Conservation (phyloP, 2,113 vertebrate genomes). For the Rhagologus leucostigma region DNA sequence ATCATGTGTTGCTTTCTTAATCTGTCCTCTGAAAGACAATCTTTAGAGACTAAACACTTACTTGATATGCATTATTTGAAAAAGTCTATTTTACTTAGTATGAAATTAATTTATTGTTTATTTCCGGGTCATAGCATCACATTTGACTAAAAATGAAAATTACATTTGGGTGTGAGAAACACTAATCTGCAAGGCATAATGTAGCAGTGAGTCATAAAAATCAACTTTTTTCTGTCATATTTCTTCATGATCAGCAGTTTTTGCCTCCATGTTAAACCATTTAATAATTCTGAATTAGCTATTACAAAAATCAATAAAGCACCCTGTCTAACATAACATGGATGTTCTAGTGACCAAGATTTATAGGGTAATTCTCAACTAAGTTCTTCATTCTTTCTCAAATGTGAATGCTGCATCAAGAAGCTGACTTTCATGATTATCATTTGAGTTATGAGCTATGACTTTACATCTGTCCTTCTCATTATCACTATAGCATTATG, state of each 20-base stretch:
- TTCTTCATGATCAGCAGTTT: not conserved
- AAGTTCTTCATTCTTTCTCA: not conserved
- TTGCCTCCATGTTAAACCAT: not conserved
- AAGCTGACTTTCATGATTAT: not conserved
- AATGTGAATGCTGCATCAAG: not conserved
- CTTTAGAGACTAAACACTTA: not conserved
- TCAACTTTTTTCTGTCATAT: not conserved
- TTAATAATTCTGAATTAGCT: not conserved
- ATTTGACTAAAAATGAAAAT: not conserved
- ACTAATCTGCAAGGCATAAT: not conserved
- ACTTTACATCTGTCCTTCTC: conserved; percentile 27
- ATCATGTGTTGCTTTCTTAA: not conserved
- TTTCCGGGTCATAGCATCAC: not conserved
- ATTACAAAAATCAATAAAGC: not conserved
- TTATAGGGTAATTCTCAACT: not conserved
- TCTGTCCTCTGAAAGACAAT: not conserved
- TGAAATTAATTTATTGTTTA: not conserved
- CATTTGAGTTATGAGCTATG: not conserved
- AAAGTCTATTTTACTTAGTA: not conserved
- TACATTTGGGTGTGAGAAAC: not conserved
- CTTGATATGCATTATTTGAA: not conserved
- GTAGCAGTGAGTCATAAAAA: not conserved
- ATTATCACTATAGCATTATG: conserved; percentile 29
- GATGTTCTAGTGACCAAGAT: not conserved
- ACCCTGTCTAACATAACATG: not conserved